These are phyloP conservation scores for Oplegnathus fasciatus DNA, from an alignment of 2,113 vertebrate genomes.

Conservation along the genomic window DNA sequence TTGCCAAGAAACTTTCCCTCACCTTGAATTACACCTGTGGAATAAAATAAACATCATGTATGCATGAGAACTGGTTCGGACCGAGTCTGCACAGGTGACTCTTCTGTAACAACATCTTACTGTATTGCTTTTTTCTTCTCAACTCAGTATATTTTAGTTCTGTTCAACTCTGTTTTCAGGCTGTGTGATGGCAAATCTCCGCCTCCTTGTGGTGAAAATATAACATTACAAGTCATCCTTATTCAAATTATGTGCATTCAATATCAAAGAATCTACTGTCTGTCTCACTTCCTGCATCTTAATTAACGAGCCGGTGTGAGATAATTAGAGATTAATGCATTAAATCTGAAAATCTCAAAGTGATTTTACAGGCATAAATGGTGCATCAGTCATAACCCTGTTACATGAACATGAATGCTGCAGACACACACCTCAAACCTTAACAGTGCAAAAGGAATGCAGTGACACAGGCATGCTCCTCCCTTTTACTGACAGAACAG, in stretches of 20 bases:
- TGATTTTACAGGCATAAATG: neutral
- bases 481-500: constrained; percentile 37
- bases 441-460: constrained; percentile 62
- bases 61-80: neutral
- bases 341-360: neutral
- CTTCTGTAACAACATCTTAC: neutral
- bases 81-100: neutral
- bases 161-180: neutral
- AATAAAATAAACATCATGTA: neutral
- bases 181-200: neutral
- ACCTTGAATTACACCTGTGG: constrained; percentile 1
- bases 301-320: neutral
- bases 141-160: neutral
- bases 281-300: neutral
- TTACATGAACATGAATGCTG: neutral
- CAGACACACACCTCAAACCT: constrained; percentile 38
- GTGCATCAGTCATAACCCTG: neutral
- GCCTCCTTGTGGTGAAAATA: constrained; percentile 56
- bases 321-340: neutral
- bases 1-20: constrained; percentile 9
- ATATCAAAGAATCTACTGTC: neutral
- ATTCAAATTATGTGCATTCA: neutral
- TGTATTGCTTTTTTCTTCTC: neutral
- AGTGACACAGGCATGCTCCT: constrained; percentile 56
- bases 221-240: constrained; percentile 13